Conservation (phyloP, 2,113 vertebrate genomes). For the Nicator chloris region DNA sequence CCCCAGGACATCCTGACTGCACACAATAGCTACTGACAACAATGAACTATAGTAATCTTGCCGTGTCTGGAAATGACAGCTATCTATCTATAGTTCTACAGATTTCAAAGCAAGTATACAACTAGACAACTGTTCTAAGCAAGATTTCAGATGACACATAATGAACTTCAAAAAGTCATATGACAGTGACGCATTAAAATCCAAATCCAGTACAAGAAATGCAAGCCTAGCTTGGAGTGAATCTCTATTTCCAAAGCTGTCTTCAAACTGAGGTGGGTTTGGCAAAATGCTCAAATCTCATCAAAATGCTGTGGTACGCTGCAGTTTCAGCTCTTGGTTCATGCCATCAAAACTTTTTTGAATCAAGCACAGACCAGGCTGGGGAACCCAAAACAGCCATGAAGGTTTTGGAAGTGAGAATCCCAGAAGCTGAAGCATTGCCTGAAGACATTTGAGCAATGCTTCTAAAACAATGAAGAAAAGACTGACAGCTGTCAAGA, state of each 20-base stretch:
- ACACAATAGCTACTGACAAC: slow-evolving; percentile 86
- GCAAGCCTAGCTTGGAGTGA: not conserved
- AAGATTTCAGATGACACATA: not conserved
- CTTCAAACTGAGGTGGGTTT: not conserved
- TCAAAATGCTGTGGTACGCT: not conserved
- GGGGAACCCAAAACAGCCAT: not conserved
- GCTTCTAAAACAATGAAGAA: not conserved
- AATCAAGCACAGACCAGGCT: not conserved
- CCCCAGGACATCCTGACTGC: slow-evolving; percentile 98
- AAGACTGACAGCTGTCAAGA: not conserved
- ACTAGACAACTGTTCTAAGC: slow-evolving; percentile 30
- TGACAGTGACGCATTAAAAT: not conserved
- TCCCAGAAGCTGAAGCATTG: not conserved
- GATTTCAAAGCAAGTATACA: slow-evolving; percentile 63
- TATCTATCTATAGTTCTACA: slow-evolving; percentile 72
- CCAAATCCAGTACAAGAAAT: not conserved
- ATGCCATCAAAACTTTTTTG: not conserved
- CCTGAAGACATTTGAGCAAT: not conserved
- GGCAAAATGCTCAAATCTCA: too few relatives aligned
- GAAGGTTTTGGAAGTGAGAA: not conserved
- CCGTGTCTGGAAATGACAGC: slow-evolving; percentile 79
- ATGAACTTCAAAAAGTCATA: not conserved
- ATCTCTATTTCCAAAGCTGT: not conserved
- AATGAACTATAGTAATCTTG: slow-evolving; percentile 76
- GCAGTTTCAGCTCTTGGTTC: not conserved